phyloP scores from a whole-genome alignment of 1,140 invertebrate species.

The Achroia grisella region DNA sequence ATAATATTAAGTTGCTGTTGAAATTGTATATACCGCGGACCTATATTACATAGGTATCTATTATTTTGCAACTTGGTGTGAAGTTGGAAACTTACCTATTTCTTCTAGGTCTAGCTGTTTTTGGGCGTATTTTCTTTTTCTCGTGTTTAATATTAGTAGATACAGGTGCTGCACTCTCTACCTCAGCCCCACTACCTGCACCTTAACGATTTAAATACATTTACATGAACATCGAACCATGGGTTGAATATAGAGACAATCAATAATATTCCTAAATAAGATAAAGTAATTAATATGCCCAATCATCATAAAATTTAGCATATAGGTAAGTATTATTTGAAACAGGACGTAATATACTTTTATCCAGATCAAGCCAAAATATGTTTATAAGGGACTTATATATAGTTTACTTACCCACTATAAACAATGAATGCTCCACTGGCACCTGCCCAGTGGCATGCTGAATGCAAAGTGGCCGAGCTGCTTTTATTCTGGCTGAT shows the following conservation, averaged over 20 bases:
- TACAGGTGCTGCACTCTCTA: slow-evolving; percentile 38
- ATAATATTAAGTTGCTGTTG: too few species aligned
- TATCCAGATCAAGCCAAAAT: too few species aligned
- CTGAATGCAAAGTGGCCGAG: slow-evolving; percentile 49
- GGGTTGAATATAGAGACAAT: not conserved
- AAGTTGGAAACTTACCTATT: slow-evolving; percentile 31
- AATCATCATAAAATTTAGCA: not conserved
- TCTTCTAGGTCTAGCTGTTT: slow-evolving; percentile 43
- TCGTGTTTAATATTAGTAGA: slow-evolving; percentile 16
- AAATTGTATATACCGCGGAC: too few species aligned
- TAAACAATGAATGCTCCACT: slow-evolving; percentile 47
- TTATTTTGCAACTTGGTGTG: too few species aligned
- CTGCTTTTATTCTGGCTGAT: slow-evolving; percentile 26
- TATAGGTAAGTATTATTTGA: not conserved
- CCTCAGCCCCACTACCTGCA: slow-evolving; percentile 43
- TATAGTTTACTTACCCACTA: slow-evolving; percentile 30
- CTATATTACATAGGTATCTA: too few species aligned
- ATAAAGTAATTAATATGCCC: not conserved
- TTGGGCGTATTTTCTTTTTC: slow-evolving; percentile 25
- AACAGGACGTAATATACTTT: too few species aligned
- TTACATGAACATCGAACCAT: too few species aligned
- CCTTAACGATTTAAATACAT: slow-evolving; percentile 14
- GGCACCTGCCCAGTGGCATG: slow-evolving; percentile 39
- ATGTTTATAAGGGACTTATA: not conserved
- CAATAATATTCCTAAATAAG: not conserved